phyloP scores from a whole-genome alignment of 2,797 vertebrate species.

The Manis javanica region DNA sequence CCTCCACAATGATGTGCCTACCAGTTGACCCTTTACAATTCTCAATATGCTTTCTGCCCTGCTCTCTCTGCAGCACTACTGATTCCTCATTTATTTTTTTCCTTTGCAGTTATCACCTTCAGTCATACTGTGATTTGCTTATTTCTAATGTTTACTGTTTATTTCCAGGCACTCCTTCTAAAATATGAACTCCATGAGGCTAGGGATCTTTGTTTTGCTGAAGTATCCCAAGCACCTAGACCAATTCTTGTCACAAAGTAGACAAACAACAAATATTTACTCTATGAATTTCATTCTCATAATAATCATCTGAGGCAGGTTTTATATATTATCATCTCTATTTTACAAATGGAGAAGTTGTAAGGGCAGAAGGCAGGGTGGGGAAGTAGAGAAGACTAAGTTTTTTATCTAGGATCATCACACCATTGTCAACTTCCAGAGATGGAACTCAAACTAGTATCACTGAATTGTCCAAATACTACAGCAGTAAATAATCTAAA shows the following conservation, averaged over 20 bases:
- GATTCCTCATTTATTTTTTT: not conserved
- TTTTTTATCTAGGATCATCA: not conserved
- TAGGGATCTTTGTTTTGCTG: not conserved
- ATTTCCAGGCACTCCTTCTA: not conserved
- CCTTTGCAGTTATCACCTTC: not conserved
- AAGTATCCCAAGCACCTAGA: not conserved
- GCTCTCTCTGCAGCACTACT: not conserved
- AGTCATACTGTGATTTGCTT: not conserved
- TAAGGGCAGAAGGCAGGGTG: not conserved
- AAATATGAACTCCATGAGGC: not conserved
- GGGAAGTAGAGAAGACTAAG: not conserved
- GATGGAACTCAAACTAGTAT: not conserved
- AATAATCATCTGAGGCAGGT: not conserved
- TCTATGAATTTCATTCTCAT: slow-evolving; percentile 17
- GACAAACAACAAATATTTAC: not conserved
- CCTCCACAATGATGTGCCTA: not conserved
- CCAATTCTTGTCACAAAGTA: not conserved
- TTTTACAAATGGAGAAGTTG: not conserved
- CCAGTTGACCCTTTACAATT: not conserved
- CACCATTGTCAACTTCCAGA: not conserved
- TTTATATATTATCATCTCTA: not conserved
- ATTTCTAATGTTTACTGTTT: not conserved
- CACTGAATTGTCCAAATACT: not conserved
- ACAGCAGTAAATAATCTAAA: slow-evolving; percentile 18
- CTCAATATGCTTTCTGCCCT: not conserved